Evolutionary conservation across 2,797 vertebrate genomes (phyloP), one percentile per base, ranked within the genome.

Genomic region (Tapera naevia): DNA sequence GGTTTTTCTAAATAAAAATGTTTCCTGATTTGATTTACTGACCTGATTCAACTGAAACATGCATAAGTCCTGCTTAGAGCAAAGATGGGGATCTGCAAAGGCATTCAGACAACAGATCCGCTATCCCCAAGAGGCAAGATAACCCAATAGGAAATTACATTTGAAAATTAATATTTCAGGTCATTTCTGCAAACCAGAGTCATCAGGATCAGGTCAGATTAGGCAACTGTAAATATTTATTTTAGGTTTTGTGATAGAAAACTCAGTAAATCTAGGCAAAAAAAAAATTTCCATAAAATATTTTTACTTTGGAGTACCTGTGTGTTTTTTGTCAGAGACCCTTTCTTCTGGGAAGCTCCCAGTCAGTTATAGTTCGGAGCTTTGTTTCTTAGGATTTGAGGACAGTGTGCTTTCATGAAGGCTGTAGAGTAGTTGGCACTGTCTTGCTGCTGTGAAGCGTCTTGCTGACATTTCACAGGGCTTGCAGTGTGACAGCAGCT

Each of bases 1-100:
- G 11, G 9, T 5, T 80, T 93, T 90, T 70, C 45, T 70, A 48
- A 82, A 57, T 57, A 8, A 73, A 57, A 90, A 37, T 50, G 10
- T 71, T 93, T 89, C 74, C 70, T 88, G 33, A 79, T 86, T 89
- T 61, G 79, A 78, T 92, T 86, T 86, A 28, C 58, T 51, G 62
- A 79, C 32, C 23, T 35, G 48, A 53, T 89, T 91, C 66, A 54
- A 46, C 33, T 6, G 11, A 91, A 85, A 62, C 25, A n/a, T 18
- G 15, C 7, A 0, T 67, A 50, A 80, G 39, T 50, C 37, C 80
- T 65, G 30, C 51, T 72, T 65, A 58, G 74, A 88, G 45, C 28
- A 69, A 56, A 80, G 35, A 18, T 17, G 13, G 24, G 25, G 13
- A 80, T 89, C 80, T 94, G 91, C 53, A 71, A 19, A 81, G 25